These are phyloP conservation scores for Grammomys dolichurus DNA, from an alignment of 2,113 vertebrate species.

Conservation along the genomic window DNA sequence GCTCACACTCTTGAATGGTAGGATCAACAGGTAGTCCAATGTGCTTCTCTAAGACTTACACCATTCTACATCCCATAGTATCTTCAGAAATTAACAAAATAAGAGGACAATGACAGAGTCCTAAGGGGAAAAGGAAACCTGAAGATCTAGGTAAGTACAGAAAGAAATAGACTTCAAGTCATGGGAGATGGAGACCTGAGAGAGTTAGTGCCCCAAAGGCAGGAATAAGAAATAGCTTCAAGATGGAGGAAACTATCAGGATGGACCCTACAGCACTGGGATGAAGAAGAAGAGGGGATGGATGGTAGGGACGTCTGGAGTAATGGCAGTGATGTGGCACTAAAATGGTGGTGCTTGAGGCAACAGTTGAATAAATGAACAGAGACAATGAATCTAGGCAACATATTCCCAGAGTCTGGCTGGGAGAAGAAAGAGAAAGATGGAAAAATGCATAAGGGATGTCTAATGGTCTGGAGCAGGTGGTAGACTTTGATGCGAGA, in stretches of 20 bases:
- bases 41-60: not conserved
- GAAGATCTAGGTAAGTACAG: not conserved
- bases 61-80: not conserved
- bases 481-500: not conserved
- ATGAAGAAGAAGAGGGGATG: not conserved
- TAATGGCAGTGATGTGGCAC: not conserved
- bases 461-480: not conserved
- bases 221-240: not conserved
- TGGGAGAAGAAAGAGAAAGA: not conserved
- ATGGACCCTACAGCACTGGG: not conserved
- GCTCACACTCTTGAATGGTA: not conserved
- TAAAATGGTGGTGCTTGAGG: not conserved
- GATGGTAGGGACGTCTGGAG: not conserved
- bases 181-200: not conserved
- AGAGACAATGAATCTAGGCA: not conserved
- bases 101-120: not conserved
- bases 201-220: not conserved
- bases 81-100: constrained; percentile 1
- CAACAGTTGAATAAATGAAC: constrained; percentile 4
- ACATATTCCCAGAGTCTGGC: not conserved
- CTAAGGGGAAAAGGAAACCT: not conserved
- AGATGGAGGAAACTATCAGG: not conserved
- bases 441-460: not conserved
- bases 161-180: not conserved
- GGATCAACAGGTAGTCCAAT: not conserved